A percentile compares a stretch with the other conserved stretches of the same genome.
These are phyloP conservation scores for Ammodytes marinus DNA, from an alignment of 2,113 vertebrate species.

Conservation along the genomic window DNA sequence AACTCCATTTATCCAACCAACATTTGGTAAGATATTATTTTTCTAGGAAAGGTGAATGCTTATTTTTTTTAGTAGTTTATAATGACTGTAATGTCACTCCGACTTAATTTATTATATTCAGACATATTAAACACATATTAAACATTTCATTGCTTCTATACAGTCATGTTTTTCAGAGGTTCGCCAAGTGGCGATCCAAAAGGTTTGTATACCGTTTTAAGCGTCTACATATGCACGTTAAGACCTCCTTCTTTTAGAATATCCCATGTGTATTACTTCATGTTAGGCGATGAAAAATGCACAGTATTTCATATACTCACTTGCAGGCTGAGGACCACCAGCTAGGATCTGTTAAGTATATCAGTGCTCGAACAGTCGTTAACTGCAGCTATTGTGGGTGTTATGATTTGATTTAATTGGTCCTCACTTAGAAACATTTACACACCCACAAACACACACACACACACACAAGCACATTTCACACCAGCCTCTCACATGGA, in stretches of 20 bases:
- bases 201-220: background rate
- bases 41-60: slow-evolving; percentile 13
- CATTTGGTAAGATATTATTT: slow-evolving; percentile 39
- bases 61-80: slow-evolving; percentile 14
- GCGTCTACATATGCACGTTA: background rate
- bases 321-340: slow-evolving; percentile 51
- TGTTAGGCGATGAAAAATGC: slow-evolving; percentile 16
- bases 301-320: slow-evolving; percentile 11
- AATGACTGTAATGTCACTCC: slow-evolving; percentile 1
- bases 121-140: slow-evolving; percentile 22
- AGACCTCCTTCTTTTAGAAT: background rate
- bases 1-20: slow-evolving; percentile 21
- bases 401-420: slow-evolving; percentile 72
- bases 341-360: slow-evolving; percentile 49
- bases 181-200: background rate
- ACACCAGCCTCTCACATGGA: slow-evolving; percentile 60
- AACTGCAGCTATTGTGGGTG: slow-evolving; percentile 57
- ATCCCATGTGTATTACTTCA: background rate
- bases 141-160: slow-evolving; percentile 14
- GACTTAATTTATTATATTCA: slow-evolving; percentile 33
- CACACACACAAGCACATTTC: slow-evolving; percentile 33
- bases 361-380: slow-evolving; percentile 47
- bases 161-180: background rate
- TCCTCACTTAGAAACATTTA: slow-evolving; percentile 36
- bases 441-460: slow-evolving; percentile 2